Percentiles rank a stretch among this genome's conserved stretches.
phyloP scores from a whole-genome alignment of 2,113 vertebrate species.

The Camelus bactrianus region DNA sequence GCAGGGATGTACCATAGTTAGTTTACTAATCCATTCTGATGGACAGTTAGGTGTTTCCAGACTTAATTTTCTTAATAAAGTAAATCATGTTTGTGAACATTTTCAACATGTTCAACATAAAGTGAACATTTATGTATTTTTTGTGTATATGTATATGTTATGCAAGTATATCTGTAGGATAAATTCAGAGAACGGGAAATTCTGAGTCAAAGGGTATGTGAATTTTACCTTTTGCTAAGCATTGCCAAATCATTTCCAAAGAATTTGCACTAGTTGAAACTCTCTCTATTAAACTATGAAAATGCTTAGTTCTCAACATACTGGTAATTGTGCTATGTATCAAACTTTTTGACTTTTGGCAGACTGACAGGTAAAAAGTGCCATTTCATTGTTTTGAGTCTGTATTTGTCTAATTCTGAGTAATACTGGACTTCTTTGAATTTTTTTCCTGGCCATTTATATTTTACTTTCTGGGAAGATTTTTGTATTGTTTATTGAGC shows the following conservation, averaged over 20 bases:
- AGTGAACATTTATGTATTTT: background rate
- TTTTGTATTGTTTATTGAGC: background rate
- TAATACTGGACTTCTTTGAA: background rate
- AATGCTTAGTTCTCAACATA: background rate
- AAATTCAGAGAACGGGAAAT: background rate
- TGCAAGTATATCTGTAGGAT: background rate
- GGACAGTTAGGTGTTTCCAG: background rate
- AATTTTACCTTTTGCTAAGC: conserved; percentile 1
- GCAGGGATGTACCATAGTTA: background rate
- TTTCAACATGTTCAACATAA: background rate
- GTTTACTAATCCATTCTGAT: background rate
- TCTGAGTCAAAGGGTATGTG: background rate
- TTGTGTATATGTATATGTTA: background rate
- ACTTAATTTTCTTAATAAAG: background rate
- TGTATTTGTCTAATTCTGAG: background rate
- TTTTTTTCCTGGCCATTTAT: background rate
- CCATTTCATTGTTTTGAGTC: background rate
- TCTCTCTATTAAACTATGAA: background rate
- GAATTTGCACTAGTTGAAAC: background rate
- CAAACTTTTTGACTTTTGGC: background rate
- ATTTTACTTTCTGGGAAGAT: background rate
- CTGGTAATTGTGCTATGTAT: background rate
- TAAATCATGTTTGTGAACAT: background rate
- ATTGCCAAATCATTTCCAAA: background rate
- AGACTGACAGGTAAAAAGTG: background rate